phyloP scores from a whole-genome alignment of 35 echinoderm and acorn worm genomes.

The Ophioderma brevispina region DNA sequence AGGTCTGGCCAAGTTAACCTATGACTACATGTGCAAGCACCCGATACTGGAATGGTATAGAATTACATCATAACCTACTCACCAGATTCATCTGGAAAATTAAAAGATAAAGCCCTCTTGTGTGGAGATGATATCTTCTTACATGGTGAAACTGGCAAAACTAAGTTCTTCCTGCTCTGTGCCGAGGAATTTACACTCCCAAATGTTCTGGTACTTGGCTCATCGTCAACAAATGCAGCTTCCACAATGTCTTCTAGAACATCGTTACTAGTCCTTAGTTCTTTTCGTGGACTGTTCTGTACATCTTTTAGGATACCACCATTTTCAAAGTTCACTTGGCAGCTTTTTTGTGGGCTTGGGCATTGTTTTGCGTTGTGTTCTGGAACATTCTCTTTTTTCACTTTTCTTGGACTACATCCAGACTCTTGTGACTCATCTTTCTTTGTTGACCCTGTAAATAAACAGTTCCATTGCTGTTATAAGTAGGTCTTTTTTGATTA shows the following conservation, averaged over 20 bases:
- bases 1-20: too few species aligned
- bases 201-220: neutral
- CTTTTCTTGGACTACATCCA: conserved; percentile 21
- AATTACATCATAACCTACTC: neutral
- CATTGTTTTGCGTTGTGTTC: neutral
- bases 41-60: too few species aligned
- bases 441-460: neutral
- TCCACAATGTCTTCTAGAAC: neutral
- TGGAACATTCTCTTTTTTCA: conserved; percentile 38
- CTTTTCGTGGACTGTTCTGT: neutral
- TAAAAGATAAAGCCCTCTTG: neutral
- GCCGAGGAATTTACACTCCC: neutral
- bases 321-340: neutral
- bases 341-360: neutral
- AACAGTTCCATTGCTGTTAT: neutral
- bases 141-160: neutral
- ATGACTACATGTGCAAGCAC: too few species aligned
- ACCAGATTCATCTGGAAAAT: neutral
- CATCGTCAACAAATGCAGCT: neutral
- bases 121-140: neutral
- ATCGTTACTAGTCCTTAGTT: neutral
- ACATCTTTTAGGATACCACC: neutral
- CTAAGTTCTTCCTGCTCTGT: neutral
- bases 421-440: neutral
- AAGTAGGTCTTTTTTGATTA: neutral